Evolutionary conservation across 2,113 vertebrate species (phyloP).

Genomic region (Sapajus apella): DNA sequence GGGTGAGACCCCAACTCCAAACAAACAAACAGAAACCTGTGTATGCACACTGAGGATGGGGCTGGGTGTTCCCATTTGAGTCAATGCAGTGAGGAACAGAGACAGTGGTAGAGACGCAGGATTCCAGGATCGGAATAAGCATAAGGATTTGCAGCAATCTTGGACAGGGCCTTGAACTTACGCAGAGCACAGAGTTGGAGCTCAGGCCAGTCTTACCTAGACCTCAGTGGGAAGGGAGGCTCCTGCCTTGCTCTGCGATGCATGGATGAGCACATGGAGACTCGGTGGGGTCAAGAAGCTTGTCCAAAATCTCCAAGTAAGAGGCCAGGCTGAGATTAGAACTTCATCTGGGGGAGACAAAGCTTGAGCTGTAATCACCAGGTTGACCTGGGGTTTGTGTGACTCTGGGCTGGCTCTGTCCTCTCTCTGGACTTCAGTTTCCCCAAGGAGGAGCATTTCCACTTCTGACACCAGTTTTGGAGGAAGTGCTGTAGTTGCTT

Average conservation of each 20-base stretch:
- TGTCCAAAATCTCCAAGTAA: not conserved
- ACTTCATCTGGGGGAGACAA: not conserved
- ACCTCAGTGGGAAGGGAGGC: not conserved
- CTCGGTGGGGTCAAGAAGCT: not conserved
- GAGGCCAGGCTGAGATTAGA: not conserved
- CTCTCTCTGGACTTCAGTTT: not conserved
- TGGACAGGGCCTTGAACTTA: not conserved
- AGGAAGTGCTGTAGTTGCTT: not conserved
- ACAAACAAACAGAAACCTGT: too few species aligned
- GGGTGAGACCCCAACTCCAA: too few species aligned
- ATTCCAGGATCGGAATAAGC: not conserved
- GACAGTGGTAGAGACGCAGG: not conserved
- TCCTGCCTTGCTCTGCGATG: not conserved
- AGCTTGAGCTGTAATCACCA: not conserved
- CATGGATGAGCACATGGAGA: not conserved
- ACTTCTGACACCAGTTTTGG: not conserved
- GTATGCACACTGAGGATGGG: accelerated
- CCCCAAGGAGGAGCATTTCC: not conserved
- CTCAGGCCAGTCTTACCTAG: not conserved
- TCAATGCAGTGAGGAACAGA: not conserved
- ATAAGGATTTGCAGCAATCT: not conserved
- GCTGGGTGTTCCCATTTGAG: not conserved
- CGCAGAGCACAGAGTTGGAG: not conserved
- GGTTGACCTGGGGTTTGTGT: too few species aligned
- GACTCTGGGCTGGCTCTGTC: not conserved